These are phyloP conservation scores for Verasper variegatus DNA, from an alignment of 2,113 vertebrate species.

Conservation along the genomic window DNA sequence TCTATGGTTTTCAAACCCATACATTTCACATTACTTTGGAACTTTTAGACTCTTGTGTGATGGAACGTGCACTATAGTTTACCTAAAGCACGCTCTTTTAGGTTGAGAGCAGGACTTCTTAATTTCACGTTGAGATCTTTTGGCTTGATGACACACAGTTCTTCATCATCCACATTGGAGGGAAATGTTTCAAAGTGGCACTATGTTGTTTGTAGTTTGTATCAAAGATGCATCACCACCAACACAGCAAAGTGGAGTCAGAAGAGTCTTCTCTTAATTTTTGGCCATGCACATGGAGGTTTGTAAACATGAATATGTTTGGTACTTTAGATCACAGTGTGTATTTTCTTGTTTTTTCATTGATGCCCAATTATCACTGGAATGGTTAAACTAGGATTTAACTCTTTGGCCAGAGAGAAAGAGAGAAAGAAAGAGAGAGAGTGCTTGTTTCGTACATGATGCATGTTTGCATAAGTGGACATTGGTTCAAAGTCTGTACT, in stretches of 20 bases:
- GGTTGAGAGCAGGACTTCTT: background rate
- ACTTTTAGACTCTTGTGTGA: background rate
- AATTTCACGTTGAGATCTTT: background rate
- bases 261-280: background rate
- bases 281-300: constrained; percentile 1
- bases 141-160: background rate
- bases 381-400: constrained; percentile 25
- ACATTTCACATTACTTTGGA: background rate
- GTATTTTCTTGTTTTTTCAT: background rate
- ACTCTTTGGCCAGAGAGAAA: constrained; percentile 25
- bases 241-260: background rate
- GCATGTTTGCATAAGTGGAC: background rate
- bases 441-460: constrained; percentile 2
- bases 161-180: background rate
- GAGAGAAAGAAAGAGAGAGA: background rate
- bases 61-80: background rate
- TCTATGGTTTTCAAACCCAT: background rate
- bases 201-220: background rate
- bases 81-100: background rate
- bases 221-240: background rate
- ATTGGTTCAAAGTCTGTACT: constrained; percentile 27
- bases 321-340: constrained; percentile 16
- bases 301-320: background rate
- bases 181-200: background rate
- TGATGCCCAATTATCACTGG: constrained; percentile 17